These are phyloP conservation scores for Tethea ocularis DNA, from an alignment of 2,888 invertebrate species.

Conservation along the genomic window DNA sequence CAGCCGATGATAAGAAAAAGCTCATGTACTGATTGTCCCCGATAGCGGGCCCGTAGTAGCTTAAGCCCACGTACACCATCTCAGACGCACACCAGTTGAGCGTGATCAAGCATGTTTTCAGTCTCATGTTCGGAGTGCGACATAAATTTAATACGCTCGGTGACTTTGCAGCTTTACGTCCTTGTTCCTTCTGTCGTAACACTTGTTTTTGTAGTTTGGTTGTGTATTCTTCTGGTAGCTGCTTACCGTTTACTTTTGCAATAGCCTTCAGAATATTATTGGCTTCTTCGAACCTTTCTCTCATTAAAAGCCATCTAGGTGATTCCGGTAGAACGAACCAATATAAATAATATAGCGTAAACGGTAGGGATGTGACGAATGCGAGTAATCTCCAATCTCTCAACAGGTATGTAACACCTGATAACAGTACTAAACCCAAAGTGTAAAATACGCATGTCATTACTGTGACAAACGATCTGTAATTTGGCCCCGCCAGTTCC, in stretches of 20 bases:
- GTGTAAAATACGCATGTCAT: slow-evolving; percentile 97
- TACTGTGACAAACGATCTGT: slow-evolving; percentile 95
- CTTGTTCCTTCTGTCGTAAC: slow-evolving; percentile 85
- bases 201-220: slow-evolving; percentile 89
- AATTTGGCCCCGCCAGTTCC: slow-evolving; percentile 95
- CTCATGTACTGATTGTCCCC: slow-evolving; percentile 95
- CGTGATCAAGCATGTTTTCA: slow-evolving; percentile 93
- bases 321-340: slow-evolving; percentile 96
- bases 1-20: slow-evolving; percentile 93
- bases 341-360: slow-evolving; percentile 92
- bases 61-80: slow-evolving; percentile 95
- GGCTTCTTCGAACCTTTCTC: slow-evolving; percentile 92
- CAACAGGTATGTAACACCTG: slow-evolving; percentile 92
- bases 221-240: slow-evolving; percentile 89
- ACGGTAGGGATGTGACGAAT: slow-evolving; percentile 92
- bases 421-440: slow-evolving; percentile 91
- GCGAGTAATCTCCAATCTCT: slow-evolving; percentile 93
- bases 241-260: slow-evolving; percentile 90
- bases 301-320: slow-evolving; percentile 94
- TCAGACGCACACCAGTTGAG: slow-evolving; percentile 97
- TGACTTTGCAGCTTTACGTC: slow-evolving; percentile 58
- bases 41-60: slow-evolving; percentile 95
- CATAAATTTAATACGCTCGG: slow-evolving; percentile 86
- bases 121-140: slow-evolving; percentile 93
- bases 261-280: slow-evolving; percentile 89